Evolutionary conservation across 1,140 invertebrate genomes (phyloP), one percentile per base, ranked within the genome.

Genomic region (Gryllus bimaculatus): DNA sequence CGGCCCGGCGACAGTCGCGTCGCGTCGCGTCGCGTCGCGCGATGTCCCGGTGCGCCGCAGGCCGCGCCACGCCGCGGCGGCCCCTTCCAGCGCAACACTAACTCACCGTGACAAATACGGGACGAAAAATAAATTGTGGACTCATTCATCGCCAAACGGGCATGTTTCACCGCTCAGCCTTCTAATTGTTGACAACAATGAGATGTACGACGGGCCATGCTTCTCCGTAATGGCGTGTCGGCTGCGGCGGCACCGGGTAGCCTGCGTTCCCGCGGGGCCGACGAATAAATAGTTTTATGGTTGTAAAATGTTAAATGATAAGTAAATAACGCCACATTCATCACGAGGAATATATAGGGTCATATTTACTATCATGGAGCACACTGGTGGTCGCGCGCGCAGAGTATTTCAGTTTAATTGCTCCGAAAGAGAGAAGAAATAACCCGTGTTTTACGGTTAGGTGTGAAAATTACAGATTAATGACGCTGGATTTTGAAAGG

Each of bases 221-320:
- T 66, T 66, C 54, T 66, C 0, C 18, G 54, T 66, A 66, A 66
- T 66, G 54, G 54, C 54, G 54, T 66, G 18, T 66, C 54, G 54
- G 26, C 26, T 39, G 26, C 5, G 26, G 26, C 26, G 26, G 26
- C 26, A 1, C 1, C 1, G 26, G 26, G 26, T 39, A 39, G 26
- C 26, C 54, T 66, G 54, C 54, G 54, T 10, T 66, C 10, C 10
- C 10, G 10, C 10, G 10, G 54, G 10, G 54, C 54, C 54, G 7
- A 66, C 54, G 54, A 66, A 66, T 66, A 66, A 66, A 66, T 66
- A 66, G 54, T 66, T 66, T 66, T 66, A 66, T 66, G 54, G 54
- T 66, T 66, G 54, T 66, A 66, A 66, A 66, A 66, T 66, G 54
- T 66, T 66, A 66, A 66, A 66, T 66, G 54, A 66, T 66, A 66